These are phyloP conservation scores for Aphaenogaster floridana DNA, from an alignment of 1,140 invertebrate species.

Conservation along the genomic window DNA sequence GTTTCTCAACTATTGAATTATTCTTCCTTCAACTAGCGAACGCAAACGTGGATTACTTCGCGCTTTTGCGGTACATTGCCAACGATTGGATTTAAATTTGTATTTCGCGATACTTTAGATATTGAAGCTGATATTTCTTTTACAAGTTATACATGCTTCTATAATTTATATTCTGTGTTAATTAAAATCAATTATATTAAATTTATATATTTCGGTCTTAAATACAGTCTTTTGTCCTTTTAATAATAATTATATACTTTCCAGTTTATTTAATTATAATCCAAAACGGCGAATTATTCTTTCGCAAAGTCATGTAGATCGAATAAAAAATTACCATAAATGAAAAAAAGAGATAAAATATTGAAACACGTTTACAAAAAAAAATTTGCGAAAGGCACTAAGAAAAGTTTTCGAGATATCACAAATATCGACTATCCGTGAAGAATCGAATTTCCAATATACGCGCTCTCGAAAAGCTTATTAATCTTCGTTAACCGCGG, in stretches of 20 bases:
- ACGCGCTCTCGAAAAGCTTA: background rate
- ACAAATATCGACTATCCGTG: background rate
- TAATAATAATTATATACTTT: background rate
- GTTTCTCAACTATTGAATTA: background rate
- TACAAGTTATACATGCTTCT: background rate
- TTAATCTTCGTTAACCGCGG: background rate
- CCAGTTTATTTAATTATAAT: background rate
- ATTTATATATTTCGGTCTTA: background rate
- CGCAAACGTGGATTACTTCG: conserved; percentile 53
- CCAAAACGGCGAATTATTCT: background rate
- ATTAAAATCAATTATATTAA: background rate
- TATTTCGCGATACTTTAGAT: background rate
- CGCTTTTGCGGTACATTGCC: conserved; percentile 47
- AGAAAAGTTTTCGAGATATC: background rate
- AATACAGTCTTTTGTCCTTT: background rate
- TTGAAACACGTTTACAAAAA: background rate
- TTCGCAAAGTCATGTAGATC: background rate
- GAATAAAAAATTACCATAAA: background rate
- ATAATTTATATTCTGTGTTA: background rate
- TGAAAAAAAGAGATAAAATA: background rate
- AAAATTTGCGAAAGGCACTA: background rate
- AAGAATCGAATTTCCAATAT: background rate
- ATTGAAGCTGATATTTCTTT: background rate
- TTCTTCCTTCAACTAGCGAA: background rate
- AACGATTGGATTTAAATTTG: conserved; percentile 37